Conservation (phyloP, 2,888 invertebrate species). For the Ephialtes manifestator region DNA sequence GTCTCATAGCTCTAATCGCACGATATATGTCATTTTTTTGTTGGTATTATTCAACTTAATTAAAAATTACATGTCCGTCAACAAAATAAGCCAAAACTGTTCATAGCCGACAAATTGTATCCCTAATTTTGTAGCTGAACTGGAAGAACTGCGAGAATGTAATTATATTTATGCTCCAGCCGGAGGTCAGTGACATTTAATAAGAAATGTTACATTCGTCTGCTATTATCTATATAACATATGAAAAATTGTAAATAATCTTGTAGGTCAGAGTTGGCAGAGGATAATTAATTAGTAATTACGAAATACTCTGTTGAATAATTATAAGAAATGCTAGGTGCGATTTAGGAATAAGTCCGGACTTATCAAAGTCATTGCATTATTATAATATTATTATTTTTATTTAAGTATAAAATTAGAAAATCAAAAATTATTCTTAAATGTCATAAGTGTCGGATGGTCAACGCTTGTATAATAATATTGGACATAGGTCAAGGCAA, state of each 20-base stretch:
- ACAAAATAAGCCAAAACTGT: neutral
- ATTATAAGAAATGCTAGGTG: constrained; percentile 31
- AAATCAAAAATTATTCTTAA: constrained; percentile 6
- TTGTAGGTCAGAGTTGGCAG: neutral
- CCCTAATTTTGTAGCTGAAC: neutral
- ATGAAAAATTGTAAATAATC: constrained; percentile 39
- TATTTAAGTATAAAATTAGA: constrained; percentile 12
- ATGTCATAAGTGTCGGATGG: neutral
- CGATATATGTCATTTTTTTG: too few relatives aligned
- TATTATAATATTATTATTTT: constrained; percentile 1
- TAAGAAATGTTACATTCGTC: neutral
- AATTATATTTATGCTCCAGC: neutral
- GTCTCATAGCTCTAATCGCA: too few relatives aligned
- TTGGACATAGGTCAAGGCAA: constrained; percentile 34
- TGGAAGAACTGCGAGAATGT: neutral
- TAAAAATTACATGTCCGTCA: neutral
- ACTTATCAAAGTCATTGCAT: constrained; percentile 23
- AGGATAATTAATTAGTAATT: neutral
- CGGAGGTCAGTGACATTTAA: neutral
- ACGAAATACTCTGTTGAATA: constrained; percentile 35
- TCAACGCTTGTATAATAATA: neutral
- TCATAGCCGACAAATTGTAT: neutral
- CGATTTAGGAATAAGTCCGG: neutral
- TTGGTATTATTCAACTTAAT: too few relatives aligned
- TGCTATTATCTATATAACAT: neutral